Evolutionary conservation across 2,113 vertebrate species (phyloP), one percentile per base, ranked within the genome.

Genomic region (Zeus faber): DNA sequence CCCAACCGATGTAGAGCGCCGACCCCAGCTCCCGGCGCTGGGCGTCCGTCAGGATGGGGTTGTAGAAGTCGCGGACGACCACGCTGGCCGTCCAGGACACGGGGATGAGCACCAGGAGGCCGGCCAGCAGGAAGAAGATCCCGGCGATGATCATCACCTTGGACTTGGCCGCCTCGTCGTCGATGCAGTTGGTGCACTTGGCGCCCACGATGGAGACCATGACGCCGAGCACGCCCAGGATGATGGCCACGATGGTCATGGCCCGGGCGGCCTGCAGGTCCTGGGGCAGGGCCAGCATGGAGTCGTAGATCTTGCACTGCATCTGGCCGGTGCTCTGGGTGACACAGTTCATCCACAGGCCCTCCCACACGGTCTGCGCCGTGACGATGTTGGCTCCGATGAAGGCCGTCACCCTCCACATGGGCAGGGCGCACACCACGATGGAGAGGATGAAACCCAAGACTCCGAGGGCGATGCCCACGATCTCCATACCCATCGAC

Each of bases 221-320:
- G 46, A 90, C 45, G 0, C 71, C 89, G 2, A 91, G 65, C 2
- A 90, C 31, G 0, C 79, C 86, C 0, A 91, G 76, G 24, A 91
- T 78, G 55, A 91, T 85, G 67, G 87, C 21, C 51, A 91, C 40
- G 64, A 91, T 52, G 3, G 16, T 77, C 84, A 91, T 87, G 3
- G 90, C 90, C 22, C 90, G 75, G 41, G 90, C 85, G 0, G 90
- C 90, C 54, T 91, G 90, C 16, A 91, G 67, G 24, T 91, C 89
- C 11, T 6, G 69, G 2, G 83, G 0, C 41, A 91, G 51, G 1
- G 86, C 87, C 62, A 91, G 75, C 76, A 91, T 4, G 0, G 90
- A 91, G 73, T 91, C 89, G 3, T 91, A 91, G 13, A 90, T 8
- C 71, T 91, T 91, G 47, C 90, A 91, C 57, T 91, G 90, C 90